Evolutionary conservation across 2,113 vertebrate species (phyloP), one percentile per base, ranked within the genome.

Genomic region (Sapajus apella): DNA sequence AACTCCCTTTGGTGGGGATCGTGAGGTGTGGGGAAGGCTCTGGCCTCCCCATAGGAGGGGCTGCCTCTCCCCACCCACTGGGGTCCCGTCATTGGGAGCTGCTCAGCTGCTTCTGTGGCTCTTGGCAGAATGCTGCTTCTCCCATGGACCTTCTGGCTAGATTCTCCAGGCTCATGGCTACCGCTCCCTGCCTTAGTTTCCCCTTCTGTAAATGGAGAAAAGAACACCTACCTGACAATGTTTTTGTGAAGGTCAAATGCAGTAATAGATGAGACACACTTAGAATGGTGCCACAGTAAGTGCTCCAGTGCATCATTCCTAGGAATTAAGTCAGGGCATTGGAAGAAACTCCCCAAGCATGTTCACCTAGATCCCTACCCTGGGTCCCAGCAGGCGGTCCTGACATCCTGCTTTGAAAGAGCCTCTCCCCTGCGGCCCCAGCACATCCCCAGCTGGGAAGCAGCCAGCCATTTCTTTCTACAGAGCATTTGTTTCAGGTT

Each of bases 201-300:
- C 66, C 90, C 55, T 21, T 95, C 80, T 90, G 75, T 55, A 72
- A 88, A n/a, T 27, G 76, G 76, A 56, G 55, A 79, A 14, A 32
- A 21, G 13, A 66, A 52, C 16, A 6, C 18, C 52, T 27, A 1
- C 50, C 80, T 77, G 37, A 9, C 0, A 50, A 66, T 30, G 61
- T 17, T 82, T 40, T 43, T 21, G 12, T 75, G 91, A 97, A 97
- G 93, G 95, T 97, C 89, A 93, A 13, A 37, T 25, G 23, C 0
- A 0, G 64, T 88, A 21, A 16, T 32, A 40, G 3, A 20, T 6
- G 37, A 40, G 61, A 4, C 1, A 45, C 14, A 17, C 8, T n/a
- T 52, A 8, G 52, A 61, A 64, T 0, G 10, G 10, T 9, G 43
- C 35, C 35, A 3, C 1, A 12, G 37, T 8, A 1, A 64, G 72